Base-by-base conservation (phyloP, 2,888 invertebrate species). In the Oxyteleia sp. region DNA sequence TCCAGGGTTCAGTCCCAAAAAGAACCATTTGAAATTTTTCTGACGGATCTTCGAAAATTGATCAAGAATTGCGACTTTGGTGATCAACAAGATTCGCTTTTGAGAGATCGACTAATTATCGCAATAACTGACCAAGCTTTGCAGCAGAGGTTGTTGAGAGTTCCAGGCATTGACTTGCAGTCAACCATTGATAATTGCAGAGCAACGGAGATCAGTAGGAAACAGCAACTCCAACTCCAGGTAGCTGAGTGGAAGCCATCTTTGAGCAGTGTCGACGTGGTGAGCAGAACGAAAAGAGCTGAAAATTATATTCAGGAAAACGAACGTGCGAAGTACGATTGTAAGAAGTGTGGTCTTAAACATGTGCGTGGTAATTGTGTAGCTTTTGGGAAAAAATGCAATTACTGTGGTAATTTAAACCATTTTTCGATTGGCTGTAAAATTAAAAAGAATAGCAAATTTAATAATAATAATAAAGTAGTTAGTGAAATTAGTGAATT, bases 21-120 rank as follows among this genome's bases (percentile, higher is more conserved):
- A n/a, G 87, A 87, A 74, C 55, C 75, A 20, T 85, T 87, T 66
- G 81, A 84, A 32, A 55, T 59, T 7, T 86, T 86, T 35, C 68
- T 87, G n/a, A 84, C 69, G 8, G 84, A 86, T 8, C 51, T 87
- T n/a, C 80, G 80, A 49, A 84, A 84, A 41, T 16, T 85, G 41
- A 61, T 69, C 1, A 84, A 84, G 35, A 80, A 41, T 18, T 87
- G 86, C 72, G 71, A 85, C 13, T 87, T 85, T 75, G 85, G 76
- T 13, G 82, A 85, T 1, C 85, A 82, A 43, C 63, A 82, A 57
- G 84, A 86, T 20, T 82, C 75, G 0, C 53, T 87, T n/a, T 38
- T 85, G 15, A 75, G 75, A 64, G 83, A 82, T 45, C 57, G 76
- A 15, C 83, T 85, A 18, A 63, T 86, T 13, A 49, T 84, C 7